A percentile compares a stretch with the other conserved stretches of the same genome.
phyloP scores from a whole-genome alignment of 1,140 invertebrate species.

The Orchesella cincta region DNA sequence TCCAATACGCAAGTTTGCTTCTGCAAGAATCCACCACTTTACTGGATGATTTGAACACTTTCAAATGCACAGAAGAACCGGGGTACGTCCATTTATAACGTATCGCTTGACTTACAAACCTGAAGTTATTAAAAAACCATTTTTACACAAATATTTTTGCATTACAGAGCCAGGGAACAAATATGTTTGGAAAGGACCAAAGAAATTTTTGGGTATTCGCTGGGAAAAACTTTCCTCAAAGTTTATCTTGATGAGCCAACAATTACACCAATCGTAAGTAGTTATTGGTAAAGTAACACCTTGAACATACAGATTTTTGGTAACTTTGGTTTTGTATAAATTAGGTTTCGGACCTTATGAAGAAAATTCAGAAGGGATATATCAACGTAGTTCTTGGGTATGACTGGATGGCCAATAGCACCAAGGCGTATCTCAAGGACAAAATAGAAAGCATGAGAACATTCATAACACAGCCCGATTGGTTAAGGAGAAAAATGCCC shows the following conservation, averaged over 20 bases:
- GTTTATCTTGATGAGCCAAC: background rate
- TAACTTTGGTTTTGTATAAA: too few relatives aligned
- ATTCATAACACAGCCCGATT: background rate
- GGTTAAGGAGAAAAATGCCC: background rate
- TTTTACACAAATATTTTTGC: background rate
- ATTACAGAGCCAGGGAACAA: background rate
- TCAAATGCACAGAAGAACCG: background rate
- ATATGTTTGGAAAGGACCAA: background rate
- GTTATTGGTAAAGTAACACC: too few relatives aligned
- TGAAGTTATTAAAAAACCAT: background rate
- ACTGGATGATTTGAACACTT: background rate
- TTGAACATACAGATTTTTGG: too few relatives aligned
- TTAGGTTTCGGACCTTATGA: background rate
- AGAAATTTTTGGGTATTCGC: background rate
- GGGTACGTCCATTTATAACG: background rate
- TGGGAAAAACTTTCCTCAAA: background rate
- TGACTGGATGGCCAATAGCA: background rate
- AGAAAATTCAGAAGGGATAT: background rate
- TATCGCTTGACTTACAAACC: too few relatives aligned
- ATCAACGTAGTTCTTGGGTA: background rate
- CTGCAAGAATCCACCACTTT: background rate
- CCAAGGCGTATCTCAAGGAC: background rate
- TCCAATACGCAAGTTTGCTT: background rate
- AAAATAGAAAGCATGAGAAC: slow-evolving; percentile 8
- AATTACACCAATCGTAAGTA: background rate